Conservation (phyloP, 2,797 vertebrate species). For the Thripadectes ignobilis region DNA sequence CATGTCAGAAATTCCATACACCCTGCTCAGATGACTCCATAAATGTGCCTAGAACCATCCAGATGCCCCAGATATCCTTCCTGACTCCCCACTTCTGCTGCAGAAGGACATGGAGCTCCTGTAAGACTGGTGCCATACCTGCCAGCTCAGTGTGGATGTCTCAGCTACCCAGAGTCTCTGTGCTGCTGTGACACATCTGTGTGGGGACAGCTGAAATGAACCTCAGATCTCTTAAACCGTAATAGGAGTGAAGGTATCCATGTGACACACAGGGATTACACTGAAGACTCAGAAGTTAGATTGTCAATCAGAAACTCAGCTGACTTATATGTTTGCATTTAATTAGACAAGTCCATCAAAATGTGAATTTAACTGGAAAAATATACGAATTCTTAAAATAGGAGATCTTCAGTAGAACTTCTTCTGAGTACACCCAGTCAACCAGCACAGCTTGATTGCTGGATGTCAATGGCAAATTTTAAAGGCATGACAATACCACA, state of each 20-base stretch:
- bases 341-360: neutral
- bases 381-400: neutral
- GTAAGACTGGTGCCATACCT: neutral
- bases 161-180: neutral
- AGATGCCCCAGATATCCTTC: neutral
- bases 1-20: neutral
- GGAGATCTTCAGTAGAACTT: neutral
- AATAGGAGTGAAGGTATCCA: neutral
- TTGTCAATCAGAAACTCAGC: neutral
- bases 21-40: neutral
- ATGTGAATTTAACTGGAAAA: neutral
- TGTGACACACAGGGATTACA: neutral
- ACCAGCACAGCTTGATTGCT: neutral
- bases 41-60: rapidly evolving
- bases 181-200: neutral
- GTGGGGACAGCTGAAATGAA: neutral
- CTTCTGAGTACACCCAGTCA: neutral
- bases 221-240: neutral
- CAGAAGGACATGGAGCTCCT: neutral
- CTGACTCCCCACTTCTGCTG: neutral
- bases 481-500: neutral
- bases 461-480: neutral
- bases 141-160: neutral
- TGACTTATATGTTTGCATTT: neutral
- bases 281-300: neutral